These are phyloP conservation scores for Bufotes viridis DNA, from an alignment of 2,797 vertebrate species.

Conservation along the genomic window DNA sequence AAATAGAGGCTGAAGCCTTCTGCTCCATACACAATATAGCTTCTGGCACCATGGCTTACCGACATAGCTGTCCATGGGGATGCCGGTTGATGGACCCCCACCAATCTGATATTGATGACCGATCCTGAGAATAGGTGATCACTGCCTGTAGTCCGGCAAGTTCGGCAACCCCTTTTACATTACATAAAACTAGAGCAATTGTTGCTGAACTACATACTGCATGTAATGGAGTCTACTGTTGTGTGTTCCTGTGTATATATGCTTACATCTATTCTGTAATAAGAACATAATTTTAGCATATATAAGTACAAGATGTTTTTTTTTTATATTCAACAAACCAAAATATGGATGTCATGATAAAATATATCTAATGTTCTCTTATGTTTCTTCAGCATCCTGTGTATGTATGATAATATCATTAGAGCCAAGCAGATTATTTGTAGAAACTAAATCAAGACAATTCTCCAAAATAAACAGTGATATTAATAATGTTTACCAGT, in stretches of 20 bases:
- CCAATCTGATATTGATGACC: too few species aligned
- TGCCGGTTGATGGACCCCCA: too few species aligned
- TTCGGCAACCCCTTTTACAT: too few species aligned
- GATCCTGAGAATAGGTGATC: too few species aligned
- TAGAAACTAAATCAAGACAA: conserved; percentile 1
- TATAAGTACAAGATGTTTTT: not conserved
- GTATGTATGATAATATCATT: conserved; percentile 37
- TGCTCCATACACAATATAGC: too few species aligned
- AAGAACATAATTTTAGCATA: not conserved
- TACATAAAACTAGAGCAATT: not conserved
- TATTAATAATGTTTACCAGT: conserved; percentile 31
- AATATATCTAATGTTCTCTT: not conserved
- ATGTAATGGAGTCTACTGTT: not conserved
- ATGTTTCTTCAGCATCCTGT: conserved; percentile 28
- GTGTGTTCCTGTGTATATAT: not conserved
- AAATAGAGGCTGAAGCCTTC: too few species aligned
- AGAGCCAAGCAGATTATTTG: not conserved
- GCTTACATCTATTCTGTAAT: not conserved
- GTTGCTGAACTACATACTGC: not conserved
- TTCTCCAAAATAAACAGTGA: conserved; percentile 45
- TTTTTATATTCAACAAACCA: not conserved
- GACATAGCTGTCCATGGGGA: too few species aligned
- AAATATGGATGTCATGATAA: conserved; percentile 22
- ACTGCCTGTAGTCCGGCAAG: too few species aligned
- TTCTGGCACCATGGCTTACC: too few species aligned